Percentiles rank a stretch among this genome's conserved stretches.
phyloP scores from a whole-genome alignment of 2,888 invertebrate species.

The Apamea epomidion region DNA sequence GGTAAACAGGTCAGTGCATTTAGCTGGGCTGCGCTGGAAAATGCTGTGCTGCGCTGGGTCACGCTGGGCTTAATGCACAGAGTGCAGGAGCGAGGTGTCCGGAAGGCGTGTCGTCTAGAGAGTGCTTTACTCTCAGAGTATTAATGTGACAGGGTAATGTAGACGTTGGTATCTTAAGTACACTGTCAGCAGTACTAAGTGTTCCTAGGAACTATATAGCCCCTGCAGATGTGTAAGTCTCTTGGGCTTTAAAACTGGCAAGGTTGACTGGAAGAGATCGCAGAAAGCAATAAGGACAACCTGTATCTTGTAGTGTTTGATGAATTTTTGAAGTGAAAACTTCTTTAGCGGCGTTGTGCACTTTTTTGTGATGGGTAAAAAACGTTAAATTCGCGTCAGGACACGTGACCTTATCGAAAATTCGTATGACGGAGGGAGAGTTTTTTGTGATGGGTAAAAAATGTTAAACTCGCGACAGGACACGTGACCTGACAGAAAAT shows the following conservation, averaged over 20 bases:
- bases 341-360: too few species aligned
- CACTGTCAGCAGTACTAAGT: conserved; percentile 9
- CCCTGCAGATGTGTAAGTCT: not conserved
- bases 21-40: conserved; percentile 39
- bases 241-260: not conserved
- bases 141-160: conserved; percentile 28
- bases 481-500: too few species aligned
- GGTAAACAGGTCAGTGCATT: conserved; percentile 58
- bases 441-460: too few species aligned
- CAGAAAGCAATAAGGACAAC: too few species aligned
- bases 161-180: conserved; percentile 17
- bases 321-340: too few species aligned
- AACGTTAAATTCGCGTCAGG: too few species aligned
- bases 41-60: conserved; percentile 15
- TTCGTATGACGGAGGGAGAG: too few species aligned
- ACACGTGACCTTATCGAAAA: too few species aligned
- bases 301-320: too few species aligned
- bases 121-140: conserved; percentile 35
- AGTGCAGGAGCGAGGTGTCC: conserved; percentile 48
- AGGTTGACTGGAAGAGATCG: not conserved
- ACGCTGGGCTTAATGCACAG: conserved; percentile 50
- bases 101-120: conserved; percentile 36
- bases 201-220: not conserved
- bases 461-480: too few species aligned
- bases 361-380: too few species aligned